Evolutionary conservation across 2,888 invertebrate species (phyloP), one percentile per base, ranked within the genome.

Genomic region (Polylopha cassiicola): DNA sequence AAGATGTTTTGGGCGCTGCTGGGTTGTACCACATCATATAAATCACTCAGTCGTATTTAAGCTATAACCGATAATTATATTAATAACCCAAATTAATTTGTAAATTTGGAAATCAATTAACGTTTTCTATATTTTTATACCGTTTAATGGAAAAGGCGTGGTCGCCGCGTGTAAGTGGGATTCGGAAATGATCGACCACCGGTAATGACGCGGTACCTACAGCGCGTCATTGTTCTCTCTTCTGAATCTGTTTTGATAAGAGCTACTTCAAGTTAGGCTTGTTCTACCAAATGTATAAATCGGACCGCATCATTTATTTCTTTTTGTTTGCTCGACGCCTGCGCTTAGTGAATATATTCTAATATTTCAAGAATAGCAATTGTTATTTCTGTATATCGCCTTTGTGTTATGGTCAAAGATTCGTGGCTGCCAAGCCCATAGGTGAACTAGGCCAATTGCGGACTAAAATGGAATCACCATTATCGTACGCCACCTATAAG

Each of bases 171-270:
- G 39, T 81, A 75, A 80, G 72, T 31, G 29, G 31, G 45, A 36
- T 38, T 47, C 39, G 48, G 54, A 60, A 59, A 51, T 51, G 64
- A 70, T 66, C 62, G 63, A 58, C 61, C 58, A 59, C 59, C 60
- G 58, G 64, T 69, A 67, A 66, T 68, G 53, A 61, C 60, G 24
- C 32, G 61, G 65, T 70, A 73, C 68, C 64, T 63, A 68, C 65
- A 70, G 61, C 65, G 62, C 66, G 61, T 76, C 74, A 81, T 84
- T 84, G 82, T 84, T 82, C 79, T 77, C 70, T 64, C 63, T 71
- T 65, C 61, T 73, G 63, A 65, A 77, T 82, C 73, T 77, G 77
- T 81, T 75, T 72, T 65, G 82, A 82, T 85, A 82, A 84, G 79
- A 80, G 73, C 65, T 69, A 74, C 78, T 81, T 70, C 67, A 79